phyloP scores from a whole-genome alignment of 2,888 invertebrate species.

The Apotomis turbidana region DNA sequence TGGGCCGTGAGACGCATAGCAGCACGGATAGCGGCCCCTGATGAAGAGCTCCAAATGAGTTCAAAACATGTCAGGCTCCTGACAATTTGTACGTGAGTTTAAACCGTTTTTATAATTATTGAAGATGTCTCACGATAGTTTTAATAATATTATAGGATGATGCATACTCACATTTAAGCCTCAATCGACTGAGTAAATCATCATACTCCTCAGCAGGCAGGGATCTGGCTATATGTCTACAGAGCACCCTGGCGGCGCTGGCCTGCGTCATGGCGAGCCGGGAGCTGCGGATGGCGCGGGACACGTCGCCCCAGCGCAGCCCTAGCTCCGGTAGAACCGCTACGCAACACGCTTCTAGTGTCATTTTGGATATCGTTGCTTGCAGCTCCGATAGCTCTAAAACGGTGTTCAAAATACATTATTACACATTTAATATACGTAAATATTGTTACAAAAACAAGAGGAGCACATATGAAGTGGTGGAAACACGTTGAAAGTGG shows the following conservation, averaged over 20 bases:
- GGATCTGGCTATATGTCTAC: constrained; percentile 53
- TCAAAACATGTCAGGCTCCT: too few species aligned
- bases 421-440: too few species aligned
- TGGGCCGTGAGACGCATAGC: too few species aligned
- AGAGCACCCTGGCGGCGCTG: constrained; percentile 63
- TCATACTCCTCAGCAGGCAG: constrained; percentile 57
- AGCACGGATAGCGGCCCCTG: too few species aligned
- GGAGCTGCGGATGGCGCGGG: constrained; percentile 56
- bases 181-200: constrained; percentile 56
- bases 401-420: constrained; percentile 40
- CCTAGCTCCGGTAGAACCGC: constrained; percentile 65
- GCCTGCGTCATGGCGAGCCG: constrained; percentile 63
- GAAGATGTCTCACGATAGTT: too few species aligned
- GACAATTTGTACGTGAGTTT: too few species aligned
- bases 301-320: constrained; percentile 62
- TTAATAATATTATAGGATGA: too few species aligned
- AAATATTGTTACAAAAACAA: too few species aligned
- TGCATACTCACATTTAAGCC: constrained; percentile 59
- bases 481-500: neutral
- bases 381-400: constrained; percentile 63
- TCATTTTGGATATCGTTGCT: constrained; percentile 60
- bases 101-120: too few species aligned
- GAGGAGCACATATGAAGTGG: neutral
- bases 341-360: constrained; percentile 57
- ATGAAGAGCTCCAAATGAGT: too few species aligned